Evolutionary conservation across 92 coral and sea anemone genomes (phyloP), one percentile per base, ranked within the genome.

Genomic region (Pocillopora meandrina): DNA sequence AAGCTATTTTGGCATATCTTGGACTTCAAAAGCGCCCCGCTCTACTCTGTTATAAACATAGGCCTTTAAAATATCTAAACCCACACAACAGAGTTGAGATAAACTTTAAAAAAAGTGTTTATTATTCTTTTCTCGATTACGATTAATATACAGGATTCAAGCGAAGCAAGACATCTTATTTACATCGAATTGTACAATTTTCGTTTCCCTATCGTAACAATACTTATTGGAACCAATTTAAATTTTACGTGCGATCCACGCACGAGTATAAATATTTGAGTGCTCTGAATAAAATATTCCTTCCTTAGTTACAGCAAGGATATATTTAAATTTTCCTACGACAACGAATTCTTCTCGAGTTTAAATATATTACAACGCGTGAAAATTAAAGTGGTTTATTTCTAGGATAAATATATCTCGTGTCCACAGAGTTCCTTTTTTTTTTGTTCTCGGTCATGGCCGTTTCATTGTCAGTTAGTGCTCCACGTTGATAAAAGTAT

Each of bases 401-500:
- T 20, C 26, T 11, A 20, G 42, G 72, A 79, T 79, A 79, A 81
- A 82, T 82, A 82, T 71, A 61, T 61, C 85, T 36, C 42, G 61
- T 17, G 80, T 83, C 64, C 73, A 33, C 71, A 64, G 19, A 82
- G 79, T 10, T 83, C 26, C 35, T 56, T 67, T 74, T 56, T 49
- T 57, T 56, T 67, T 74, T 56, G 72, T 26, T 49, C 52, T 73
- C 64, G 60, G 9, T 64, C 71, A 19, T 23, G 79, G 71, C 61
- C 35, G 60, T 33, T 42, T 70, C 52, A 68, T 71, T 74, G 73
- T 64, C 72, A 33, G 64, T 85, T 75, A 94, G 77, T 94, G 98
- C 85, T 94, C 98, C 15, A 94, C 98, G 49, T 94, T 94, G 83
- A 94, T 92, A 69, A 82, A 94, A 68, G 92, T 87, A 26, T 94